Base-by-base conservation (phyloP, 2,797 vertebrate species). In the Helarctos malayanus region DNA sequence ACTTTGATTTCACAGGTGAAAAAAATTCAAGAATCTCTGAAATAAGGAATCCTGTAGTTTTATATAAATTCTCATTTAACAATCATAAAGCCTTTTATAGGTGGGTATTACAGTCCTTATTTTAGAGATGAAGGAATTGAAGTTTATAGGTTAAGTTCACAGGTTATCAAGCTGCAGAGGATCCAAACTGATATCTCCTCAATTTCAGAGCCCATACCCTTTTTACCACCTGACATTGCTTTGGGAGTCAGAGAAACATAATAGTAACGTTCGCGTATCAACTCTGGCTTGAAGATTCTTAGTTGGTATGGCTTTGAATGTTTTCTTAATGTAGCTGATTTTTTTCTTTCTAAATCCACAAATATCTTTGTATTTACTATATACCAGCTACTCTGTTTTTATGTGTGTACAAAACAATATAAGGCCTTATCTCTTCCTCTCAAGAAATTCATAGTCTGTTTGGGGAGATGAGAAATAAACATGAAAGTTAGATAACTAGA, bases 391-490 rank as follows among this genome's bases (percentile, higher is more conserved):
- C 35, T 76, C 14, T 80, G 65, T 89, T 81, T 92, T 82, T 78
- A 13, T 91, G 25, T 97, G 54, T 94, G 27, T 80, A 82, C 69
- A 52, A 94, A 94, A 82, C 14, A 76, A 38, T 91, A 29, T 91
- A 52, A 94, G 18, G 79, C 16, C 73, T 87, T 92, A 94, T 79
- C 49, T 94, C 25, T 95, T 93, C 56, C 52, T 93, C 56, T 85
- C 21, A 73, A 90, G 81, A 85, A 96, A 96, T 95, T 85, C 86
- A 86, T 12, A 84, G 73, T 96, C 81, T 95, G 0, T 80, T 94
- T 92, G 79, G 87, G 79, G n/a, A 96, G 80, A 91, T 95, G 96
- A 96, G 93, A 97, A 97, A 89, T 89, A 97, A 96, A 95, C 84
- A 96, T 38, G 78, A 93, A 97, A 96, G 57, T 78, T 94, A 94